Base-by-base conservation (phyloP, 2,113 vertebrate species). In the Piprites chloris region DNA sequence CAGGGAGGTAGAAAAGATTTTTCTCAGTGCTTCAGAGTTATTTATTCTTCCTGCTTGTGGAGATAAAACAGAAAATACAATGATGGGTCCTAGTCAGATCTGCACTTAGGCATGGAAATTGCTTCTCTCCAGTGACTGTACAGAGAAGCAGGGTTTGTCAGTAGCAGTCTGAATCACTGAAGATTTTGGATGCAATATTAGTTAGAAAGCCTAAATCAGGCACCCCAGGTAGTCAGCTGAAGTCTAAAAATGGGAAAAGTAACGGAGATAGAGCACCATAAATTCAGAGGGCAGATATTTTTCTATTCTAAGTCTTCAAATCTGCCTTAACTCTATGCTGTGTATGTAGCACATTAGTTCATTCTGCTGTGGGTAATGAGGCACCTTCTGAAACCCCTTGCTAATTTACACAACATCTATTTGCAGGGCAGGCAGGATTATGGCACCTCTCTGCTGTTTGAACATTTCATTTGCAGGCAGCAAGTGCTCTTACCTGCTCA, bases 1-100 rank as follows among this genome's bases (percentile, higher is more conserved):
- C 21, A 75, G 46, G 37, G 49, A 10, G 12, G 13, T 3, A 75
- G 44, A 71, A 79, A 83, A 59, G n/a, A 78, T 84, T 93, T 94
- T 96, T 84, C 65, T 78, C 47, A 58, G 42, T 87, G 59, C 65
- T 90, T 85, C 72, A 75, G 67, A 91, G 83, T 95, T 75, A 67
- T 83, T 81, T 52, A 44, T 41, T 89, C 47, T 89, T 91, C 30
- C 35, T 71, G 33, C 75, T 93, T 68, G 68, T 77, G 68, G 65
- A 80, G 49, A 44, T 73, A 79, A 93, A 79, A 37, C 44, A 86
- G 33, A 81, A 71, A 80, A 59, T 44, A 55, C 21, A 72, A 7
- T 42, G 63, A 71, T 27, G 61, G 27, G 35, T 87, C 21, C 81
- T 74, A 78, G 55, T 59, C 77, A 67, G 42, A 63, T 37, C 55